Conservation (phyloP, 64 coral and sea anemone genomes). For the Catalaphyllia jardinei region DNA sequence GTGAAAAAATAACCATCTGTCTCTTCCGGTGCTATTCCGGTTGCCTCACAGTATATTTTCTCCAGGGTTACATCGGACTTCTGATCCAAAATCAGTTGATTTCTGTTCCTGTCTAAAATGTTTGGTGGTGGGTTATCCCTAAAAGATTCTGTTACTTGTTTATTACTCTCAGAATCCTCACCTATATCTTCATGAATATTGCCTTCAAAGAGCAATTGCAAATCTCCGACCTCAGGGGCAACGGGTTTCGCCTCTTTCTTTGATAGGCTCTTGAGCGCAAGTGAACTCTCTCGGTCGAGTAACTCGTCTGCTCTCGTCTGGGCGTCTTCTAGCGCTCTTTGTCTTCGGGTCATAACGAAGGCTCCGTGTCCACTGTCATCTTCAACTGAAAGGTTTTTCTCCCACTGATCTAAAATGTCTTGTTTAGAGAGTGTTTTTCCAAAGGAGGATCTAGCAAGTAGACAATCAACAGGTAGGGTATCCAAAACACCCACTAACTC, state of each 20-base stretch:
- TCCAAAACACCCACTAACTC: too few relatives aligned
- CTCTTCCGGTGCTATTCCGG: not conserved
- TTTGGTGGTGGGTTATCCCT: not conserved
- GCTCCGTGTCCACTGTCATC: not conserved
- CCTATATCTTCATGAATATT: not conserved
- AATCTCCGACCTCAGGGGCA: not conserved
- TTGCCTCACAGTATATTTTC: not conserved
- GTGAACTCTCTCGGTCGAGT: slow-evolving; percentile 13
- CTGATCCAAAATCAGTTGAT: slow-evolving; percentile 49
- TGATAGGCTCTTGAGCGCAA: not conserved
- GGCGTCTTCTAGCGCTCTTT: slow-evolving; percentile 10
- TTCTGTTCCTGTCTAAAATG: slow-evolving; percentile 17
- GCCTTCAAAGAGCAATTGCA: not conserved
- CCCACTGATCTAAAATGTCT: too few relatives aligned
- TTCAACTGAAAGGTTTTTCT: not conserved
- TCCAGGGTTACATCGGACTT: slow-evolving; percentile 18
- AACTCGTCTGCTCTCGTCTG: too few relatives aligned
- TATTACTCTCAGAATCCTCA: not conserved
- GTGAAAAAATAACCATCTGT: slow-evolving; percentile 28
- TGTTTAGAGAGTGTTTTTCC: too few relatives aligned
- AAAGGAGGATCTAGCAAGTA: too few relatives aligned
- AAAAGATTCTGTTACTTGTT: not conserved
- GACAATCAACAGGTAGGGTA: too few relatives aligned
- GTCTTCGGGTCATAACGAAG: slow-evolving; percentile 27
- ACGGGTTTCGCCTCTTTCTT: not conserved